Percentiles rank a stretch among this genome's conserved stretches.
phyloP scores from a whole-genome alignment of 2,888 invertebrate genomes.

The Laothoe populi region DNA sequence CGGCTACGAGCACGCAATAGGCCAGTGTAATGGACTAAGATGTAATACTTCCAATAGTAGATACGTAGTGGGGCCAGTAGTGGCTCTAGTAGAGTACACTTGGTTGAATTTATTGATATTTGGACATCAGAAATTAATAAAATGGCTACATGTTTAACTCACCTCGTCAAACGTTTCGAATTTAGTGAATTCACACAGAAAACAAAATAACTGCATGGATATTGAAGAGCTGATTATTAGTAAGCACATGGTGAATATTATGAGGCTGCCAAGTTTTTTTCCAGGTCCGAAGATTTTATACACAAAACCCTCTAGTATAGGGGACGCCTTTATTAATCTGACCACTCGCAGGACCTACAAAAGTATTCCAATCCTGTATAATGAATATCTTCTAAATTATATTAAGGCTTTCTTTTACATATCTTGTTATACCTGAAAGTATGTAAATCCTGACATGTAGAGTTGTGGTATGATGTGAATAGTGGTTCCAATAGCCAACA shows the following conservation, averaged over 20 bases:
- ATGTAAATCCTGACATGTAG: constrained; percentile 97
- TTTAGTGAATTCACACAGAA: constrained; percentile 96
- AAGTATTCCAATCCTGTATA: not conserved
- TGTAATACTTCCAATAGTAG: too few relatives aligned
- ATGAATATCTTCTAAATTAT: too few relatives aligned
- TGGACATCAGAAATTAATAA: too few relatives aligned
- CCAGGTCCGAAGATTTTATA: constrained; percentile 97
- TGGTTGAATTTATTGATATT: too few relatives aligned
- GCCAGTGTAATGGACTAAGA: too few relatives aligned
- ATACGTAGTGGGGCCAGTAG: too few relatives aligned
- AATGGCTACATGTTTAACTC: constrained; percentile 37
- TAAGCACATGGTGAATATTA: constrained; percentile 99
- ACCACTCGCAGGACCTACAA: constrained; percentile 96
- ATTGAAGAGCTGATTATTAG: constrained; percentile 99
- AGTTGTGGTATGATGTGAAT: constrained; percentile 96
- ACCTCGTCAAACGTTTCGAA: constrained; percentile 99
- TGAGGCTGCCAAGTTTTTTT: constrained; percentile 99
- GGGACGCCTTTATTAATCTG: constrained; percentile 98
- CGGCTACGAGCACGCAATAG: too few relatives aligned
- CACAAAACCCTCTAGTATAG: constrained; percentile 98
- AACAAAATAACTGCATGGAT: constrained; percentile 99
- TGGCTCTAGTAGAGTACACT: too few relatives aligned
- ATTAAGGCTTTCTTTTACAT: not conserved
- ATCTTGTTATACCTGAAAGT: constrained; percentile 91
- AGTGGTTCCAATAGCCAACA: constrained; percentile 96